Evolutionary conservation across 2,888 invertebrate genomes (phyloP).

Genomic region (Salticus scenicus): DNA sequence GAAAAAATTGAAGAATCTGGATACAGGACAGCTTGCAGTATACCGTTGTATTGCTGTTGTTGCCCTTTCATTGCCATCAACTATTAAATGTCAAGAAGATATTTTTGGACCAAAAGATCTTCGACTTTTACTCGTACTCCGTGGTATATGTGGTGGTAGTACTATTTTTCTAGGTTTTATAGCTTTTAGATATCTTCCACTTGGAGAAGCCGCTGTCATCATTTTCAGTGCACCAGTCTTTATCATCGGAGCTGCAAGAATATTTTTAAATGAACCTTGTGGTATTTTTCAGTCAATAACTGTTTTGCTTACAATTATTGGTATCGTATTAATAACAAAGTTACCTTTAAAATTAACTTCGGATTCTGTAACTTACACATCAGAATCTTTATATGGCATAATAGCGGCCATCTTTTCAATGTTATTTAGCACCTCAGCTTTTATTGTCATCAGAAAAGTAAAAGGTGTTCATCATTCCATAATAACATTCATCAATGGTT

Average conservation of each 20-base stretch:
- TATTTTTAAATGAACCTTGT: slow-evolving; percentile 91
- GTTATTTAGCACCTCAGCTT: slow-evolving; percentile 86
- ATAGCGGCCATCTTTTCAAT: slow-evolving; percentile 90
- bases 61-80: slow-evolving; percentile 88
- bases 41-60: slow-evolving; percentile 91
- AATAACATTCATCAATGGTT: slow-evolving; percentile 90
- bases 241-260: slow-evolving; percentile 82
- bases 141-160: slow-evolving; percentile 91
- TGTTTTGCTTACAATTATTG: slow-evolving; percentile 87
- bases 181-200: slow-evolving; percentile 91
- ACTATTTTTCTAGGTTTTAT: slow-evolving; percentile 93
- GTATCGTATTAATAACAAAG: slow-evolving; percentile 89
- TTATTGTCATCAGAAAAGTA: slow-evolving; percentile 87
- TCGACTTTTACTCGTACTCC: slow-evolving; percentile 84
- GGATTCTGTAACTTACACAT: slow-evolving; percentile 19
- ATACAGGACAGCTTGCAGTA: slow-evolving; percentile 91
- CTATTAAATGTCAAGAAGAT: slow-evolving; percentile 86
- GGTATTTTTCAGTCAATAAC: slow-evolving; percentile 89
- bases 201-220: slow-evolving; percentile 92
- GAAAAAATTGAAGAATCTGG: slow-evolving; percentile 86
- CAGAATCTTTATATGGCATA: slow-evolving; percentile 82
- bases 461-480: slow-evolving; percentile 91
- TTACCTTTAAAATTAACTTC: slow-evolving; percentile 86
- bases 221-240: slow-evolving; percentile 95
- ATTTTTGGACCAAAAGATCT: slow-evolving; percentile 86